Conservation (phyloP, 2,113 vertebrate genomes). For the Meleagris gallopavo region DNA sequence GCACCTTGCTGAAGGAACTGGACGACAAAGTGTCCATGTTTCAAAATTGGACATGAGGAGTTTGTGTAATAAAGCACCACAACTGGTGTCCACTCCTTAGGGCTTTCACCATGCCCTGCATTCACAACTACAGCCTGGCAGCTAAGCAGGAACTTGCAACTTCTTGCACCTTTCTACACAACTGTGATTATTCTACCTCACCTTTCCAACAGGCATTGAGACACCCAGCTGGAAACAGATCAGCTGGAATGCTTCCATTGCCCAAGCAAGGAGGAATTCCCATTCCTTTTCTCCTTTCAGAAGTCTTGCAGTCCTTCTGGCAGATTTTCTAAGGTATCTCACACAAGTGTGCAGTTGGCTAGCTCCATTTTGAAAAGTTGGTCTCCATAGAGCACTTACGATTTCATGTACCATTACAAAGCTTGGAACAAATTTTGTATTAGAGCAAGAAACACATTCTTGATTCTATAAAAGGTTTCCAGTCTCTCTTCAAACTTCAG, state of each 20-base stretch:
- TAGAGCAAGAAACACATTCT: constrained; percentile 27
- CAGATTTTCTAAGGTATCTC: constrained; percentile 17
- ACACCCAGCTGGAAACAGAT: background rate
- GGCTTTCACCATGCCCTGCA: background rate
- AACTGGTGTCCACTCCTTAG: background rate
- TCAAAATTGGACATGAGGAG: background rate
- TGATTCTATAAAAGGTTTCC: background rate
- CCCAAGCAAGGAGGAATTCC: background rate
- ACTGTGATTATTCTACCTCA: background rate
- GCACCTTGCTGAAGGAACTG: background rate
- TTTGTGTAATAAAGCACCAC: background rate
- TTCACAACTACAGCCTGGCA: background rate
- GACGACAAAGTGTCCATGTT: background rate
- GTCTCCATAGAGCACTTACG: constrained; percentile 40
- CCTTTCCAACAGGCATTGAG: background rate
- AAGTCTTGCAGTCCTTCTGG: background rate
- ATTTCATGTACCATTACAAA: constrained; percentile 31
- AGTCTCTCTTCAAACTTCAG: background rate
- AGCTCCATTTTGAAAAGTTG: background rate
- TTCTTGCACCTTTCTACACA: background rate
- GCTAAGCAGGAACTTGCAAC: background rate
- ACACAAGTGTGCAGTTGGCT: background rate
- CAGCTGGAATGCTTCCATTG: background rate
- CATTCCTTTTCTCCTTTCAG: background rate
- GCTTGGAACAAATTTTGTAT: constrained; percentile 32